phyloP scores from a whole-genome alignment of 2,113 vertebrate species.

The Psilopsiagon aymara region DNA sequence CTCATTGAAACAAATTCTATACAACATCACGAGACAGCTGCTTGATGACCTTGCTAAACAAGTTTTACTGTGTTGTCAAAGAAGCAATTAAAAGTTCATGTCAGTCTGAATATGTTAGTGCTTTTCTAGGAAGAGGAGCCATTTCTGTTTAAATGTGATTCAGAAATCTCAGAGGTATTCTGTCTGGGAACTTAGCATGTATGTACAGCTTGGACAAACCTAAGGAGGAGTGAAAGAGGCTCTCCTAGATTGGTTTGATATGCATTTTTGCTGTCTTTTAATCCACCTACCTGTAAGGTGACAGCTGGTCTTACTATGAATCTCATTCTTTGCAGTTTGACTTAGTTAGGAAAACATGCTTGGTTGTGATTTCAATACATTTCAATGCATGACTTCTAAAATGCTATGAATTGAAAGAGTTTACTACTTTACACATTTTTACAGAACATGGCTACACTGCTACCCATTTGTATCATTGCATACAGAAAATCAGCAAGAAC shows the following conservation, averaged over 20 bases:
- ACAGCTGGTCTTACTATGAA: neutral
- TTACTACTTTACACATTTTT: neutral
- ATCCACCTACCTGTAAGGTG: neutral
- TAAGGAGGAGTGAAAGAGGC: neutral
- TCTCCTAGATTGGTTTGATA: neutral
- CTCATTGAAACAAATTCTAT: neutral
- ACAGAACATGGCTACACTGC: neutral
- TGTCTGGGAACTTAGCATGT: neutral
- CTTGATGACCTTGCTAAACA: constrained; percentile 33
- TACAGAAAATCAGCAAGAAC: neutral
- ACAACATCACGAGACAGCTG: neutral
- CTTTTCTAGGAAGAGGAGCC: neutral
- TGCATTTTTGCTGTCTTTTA: neutral
- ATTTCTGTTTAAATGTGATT: constrained; percentile 13
- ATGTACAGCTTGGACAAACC: neutral
- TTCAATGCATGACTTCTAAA: neutral
- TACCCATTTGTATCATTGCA: neutral
- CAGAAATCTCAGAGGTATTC: neutral
- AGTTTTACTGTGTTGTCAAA: constrained; percentile 16
- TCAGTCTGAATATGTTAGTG: neutral
- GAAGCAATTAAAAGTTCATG: neutral
- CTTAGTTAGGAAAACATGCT: neutral
- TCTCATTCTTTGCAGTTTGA: neutral
- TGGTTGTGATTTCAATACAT: neutral
- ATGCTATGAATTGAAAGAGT: neutral